Conservation (phyloP, 1,140 invertebrate genomes). For the Drosophila bifasciata region DNA sequence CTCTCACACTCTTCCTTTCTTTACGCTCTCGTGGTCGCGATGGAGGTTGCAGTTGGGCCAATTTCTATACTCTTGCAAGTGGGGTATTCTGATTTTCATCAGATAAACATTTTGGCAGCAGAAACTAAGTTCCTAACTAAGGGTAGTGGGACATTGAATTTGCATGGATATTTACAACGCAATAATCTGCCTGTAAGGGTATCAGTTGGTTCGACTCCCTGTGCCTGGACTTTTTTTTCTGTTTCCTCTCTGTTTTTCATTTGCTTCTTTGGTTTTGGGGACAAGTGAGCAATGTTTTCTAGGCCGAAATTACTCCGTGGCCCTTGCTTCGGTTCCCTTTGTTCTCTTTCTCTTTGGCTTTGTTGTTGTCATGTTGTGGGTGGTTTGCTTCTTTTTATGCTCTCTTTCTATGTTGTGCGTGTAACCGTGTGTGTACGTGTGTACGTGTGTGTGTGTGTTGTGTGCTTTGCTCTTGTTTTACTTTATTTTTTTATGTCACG, state of each 20-base stretch:
- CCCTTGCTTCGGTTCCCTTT: slow-evolving; percentile 36
- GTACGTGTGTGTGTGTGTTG: slow-evolving; percentile 6
- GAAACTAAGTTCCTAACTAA: no score
- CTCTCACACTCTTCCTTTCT: slow-evolving; percentile 1
- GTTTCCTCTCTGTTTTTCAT: slow-evolving; percentile 8
- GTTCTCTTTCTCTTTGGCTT: slow-evolving; percentile 23
- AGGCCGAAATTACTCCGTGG: slow-evolving; percentile 55
- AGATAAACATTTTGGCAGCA: no score
- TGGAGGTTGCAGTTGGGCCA: no score
- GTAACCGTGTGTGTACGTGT: slow-evolving; percentile 11
- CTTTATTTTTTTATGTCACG: slow-evolving; percentile 67
- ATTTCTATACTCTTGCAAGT: no score
- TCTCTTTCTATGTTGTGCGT: slow-evolving; percentile 29
- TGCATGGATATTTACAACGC: no score
- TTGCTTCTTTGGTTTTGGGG: slow-evolving; percentile 21
- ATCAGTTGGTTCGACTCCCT: no score
- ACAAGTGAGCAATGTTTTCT: slow-evolving; percentile 25
- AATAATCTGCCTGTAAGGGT: no score
- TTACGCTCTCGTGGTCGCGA: slow-evolving; percentile 10
- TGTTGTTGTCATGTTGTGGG: slow-evolving; percentile 56
- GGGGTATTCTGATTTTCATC: no score
- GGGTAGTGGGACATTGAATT: no score
- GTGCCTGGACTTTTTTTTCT: background rate
- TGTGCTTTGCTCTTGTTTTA: slow-evolving; percentile 14
- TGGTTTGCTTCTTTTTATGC: slow-evolving; percentile 52